Base-by-base conservation (phyloP, 92 coral and sea anemone species). In the Porites rus region DNA sequence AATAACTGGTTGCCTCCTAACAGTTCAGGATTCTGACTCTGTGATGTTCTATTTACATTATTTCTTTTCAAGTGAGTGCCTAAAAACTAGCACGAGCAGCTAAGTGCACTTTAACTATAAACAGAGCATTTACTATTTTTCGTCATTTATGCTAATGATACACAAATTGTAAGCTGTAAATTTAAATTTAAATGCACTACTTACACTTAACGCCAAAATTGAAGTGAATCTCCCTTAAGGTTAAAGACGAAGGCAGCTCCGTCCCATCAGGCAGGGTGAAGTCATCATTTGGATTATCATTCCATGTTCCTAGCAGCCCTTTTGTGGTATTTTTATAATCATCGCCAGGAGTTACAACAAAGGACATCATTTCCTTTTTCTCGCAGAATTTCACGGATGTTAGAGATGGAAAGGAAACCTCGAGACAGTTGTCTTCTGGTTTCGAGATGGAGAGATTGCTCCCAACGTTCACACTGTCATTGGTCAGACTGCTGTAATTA, bases 281-380 rank as follows among this genome's bases (percentile, higher is more conserved):
- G 78, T 92, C 94, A 58, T 92, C 94, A 17, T 20, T 12, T 2
- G 75, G 58, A 77, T 92, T 65, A 16, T 78, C 92, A 85, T 92
- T 92, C 94, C 94, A 92, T 12, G 88, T 80, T 65, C 95, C 95
- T 25, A 75, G 56, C n/a, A 92, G 69, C 7, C 95, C 95, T 65
- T 85, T 82, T 12, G 94, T 84, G 18, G 76, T 51, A 82, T 88
- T 88, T 59, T 46, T 84, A 76, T 84, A 92, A 25, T 83, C 80
- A 5, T 88, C 38, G 18, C 85, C 84, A 17, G 80, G 54, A 38
- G 92, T 66, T 54, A 79, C 65, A 62, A 75, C 51, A 12, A 86
- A 54, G 16, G 72, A 31, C 51, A 84, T 21, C 93, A 85, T 85
- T 43, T 61, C 59, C n/a, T 90, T 90, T 12, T 58, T 75, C 28